These are phyloP conservation scores for Eilema depressum DNA, from an alignment of 2,888 invertebrate species.

Conservation along the genomic window DNA sequence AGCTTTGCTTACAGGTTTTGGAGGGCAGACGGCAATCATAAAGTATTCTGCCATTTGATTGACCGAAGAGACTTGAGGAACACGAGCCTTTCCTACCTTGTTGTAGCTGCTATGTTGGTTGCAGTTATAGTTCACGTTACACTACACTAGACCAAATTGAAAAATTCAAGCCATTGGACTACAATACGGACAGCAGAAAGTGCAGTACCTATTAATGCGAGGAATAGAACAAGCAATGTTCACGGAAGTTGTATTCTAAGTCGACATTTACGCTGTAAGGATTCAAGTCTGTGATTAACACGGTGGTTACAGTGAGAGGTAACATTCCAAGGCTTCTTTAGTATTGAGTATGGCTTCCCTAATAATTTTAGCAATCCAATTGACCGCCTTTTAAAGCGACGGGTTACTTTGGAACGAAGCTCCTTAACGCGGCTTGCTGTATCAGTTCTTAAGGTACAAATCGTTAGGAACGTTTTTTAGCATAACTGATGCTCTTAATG, in stretches of 20 bases:
- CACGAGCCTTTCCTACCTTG: too few relatives aligned
- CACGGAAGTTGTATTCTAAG: neutral
- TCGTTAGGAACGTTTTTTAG: neutral
- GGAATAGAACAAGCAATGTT: neutral
- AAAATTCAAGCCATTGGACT: neutral
- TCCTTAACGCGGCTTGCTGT: too few relatives aligned
- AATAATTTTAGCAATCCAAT: constrained; percentile 3
- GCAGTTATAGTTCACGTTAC: neutral
- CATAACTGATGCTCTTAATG: neutral
- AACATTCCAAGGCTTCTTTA: neutral
- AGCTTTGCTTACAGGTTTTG: too few relatives aligned
- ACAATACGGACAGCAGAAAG: neutral
- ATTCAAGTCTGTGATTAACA: constrained; percentile 3
- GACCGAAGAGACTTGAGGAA: neutral
- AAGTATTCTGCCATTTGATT: neutral
- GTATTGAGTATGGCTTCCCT: neutral
- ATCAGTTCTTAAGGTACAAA: too few relatives aligned
- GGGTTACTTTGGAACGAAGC: neutral
- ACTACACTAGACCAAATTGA: neutral
- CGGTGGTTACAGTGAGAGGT: neutral
- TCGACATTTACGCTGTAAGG: neutral
- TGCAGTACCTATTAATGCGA: neutral
- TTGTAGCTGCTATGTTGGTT: too few relatives aligned
- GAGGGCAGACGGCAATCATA: too few relatives aligned
- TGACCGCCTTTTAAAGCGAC: neutral